Base-by-base conservation (phyloP, 2,113 vertebrate genomes). In the Sterrhoptilus dennistouni region DNA sequence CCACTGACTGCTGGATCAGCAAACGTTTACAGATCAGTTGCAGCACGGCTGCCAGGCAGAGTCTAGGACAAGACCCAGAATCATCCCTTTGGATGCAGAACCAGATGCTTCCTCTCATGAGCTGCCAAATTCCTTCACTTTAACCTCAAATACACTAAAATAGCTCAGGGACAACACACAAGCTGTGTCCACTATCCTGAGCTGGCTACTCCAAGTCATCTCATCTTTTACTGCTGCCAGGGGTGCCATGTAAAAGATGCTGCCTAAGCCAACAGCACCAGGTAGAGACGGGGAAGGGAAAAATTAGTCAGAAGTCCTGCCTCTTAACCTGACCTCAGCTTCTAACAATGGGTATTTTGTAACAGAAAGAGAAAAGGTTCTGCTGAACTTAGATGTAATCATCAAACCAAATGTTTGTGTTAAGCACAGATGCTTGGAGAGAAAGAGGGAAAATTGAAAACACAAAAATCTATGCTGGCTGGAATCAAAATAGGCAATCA, bases 401-500 rank as follows among this genome's bases (percentile, higher is more conserved):
- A 79, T 65, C 69, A 90, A 94, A 86, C 36, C 31, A 57, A 92
- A 89, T 87, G 61, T 92, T 94, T 89, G 19, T 93, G 52, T 71
- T 63, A 57, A 75, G 61, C 10, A 66, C 90, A 93, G 83, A 92
- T 83, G 42, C 82, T 89, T 94, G 93, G 83, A 95, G 57, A 78
- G 50, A 68, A 72, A 61, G 28, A 35, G 29, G 59, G 15, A 87
- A 89, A 91, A 92, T 33, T 11, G 36, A 84, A 93, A 77, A 87
- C 57, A 84, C 10, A 70, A 88, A 95, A 91, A 84, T 68, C 60
- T 74, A 27, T 33, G 49, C 49, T 71, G 87, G 33, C 49, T 77
- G 23, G 45, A 69, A 82, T 17, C 44, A 89, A 96, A 94, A 89
- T 18, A 75, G 47, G 63, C 66, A 87, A 47, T 61, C 20, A 65